Evolutionary conservation across 1,140 invertebrate genomes (phyloP).

Genomic region (Wasmannia auropunctata): DNA sequence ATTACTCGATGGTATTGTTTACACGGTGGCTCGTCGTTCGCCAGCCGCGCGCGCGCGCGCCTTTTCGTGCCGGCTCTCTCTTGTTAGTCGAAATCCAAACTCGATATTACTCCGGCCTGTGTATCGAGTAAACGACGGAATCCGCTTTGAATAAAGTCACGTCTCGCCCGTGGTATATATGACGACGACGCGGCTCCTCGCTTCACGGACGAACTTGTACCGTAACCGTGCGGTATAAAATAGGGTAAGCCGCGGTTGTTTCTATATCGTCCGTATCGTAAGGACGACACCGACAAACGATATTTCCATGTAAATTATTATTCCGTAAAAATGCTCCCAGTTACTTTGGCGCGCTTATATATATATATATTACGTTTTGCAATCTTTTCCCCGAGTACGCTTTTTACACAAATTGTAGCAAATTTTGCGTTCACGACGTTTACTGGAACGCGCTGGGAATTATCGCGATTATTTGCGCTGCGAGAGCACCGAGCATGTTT

Average conservation of each 20-base stretch:
- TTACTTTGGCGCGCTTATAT: not conserved
- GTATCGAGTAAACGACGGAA: slow-evolving; percentile 60
- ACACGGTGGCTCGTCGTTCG: slow-evolving; percentile 50
- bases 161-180: slow-evolving; percentile 39
- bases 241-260: slow-evolving; percentile 45
- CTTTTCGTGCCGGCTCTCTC: slow-evolving; percentile 57
- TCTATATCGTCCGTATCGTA: slow-evolving; percentile 30
- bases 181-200: slow-evolving; percentile 7
- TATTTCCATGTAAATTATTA: not conserved
- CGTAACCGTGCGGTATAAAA: slow-evolving; percentile 23
- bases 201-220: not conserved
- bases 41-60: no score
- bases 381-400: not conserved
- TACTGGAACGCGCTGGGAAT: not conserved
- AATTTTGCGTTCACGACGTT: not conserved
- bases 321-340: not conserved
- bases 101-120: slow-evolving; percentile 61
- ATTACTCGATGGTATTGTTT: slow-evolving; percentile 66
- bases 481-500: not conserved
- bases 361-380: not conserved
- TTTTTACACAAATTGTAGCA: not conserved
- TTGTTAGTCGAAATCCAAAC: slow-evolving; percentile 69
- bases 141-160: slow-evolving; percentile 54
- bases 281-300: not conserved
- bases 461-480: not conserved